Evolutionary conservation across 2,888 invertebrate species (phyloP).

Genomic region (Nemoura dubitans): DNA sequence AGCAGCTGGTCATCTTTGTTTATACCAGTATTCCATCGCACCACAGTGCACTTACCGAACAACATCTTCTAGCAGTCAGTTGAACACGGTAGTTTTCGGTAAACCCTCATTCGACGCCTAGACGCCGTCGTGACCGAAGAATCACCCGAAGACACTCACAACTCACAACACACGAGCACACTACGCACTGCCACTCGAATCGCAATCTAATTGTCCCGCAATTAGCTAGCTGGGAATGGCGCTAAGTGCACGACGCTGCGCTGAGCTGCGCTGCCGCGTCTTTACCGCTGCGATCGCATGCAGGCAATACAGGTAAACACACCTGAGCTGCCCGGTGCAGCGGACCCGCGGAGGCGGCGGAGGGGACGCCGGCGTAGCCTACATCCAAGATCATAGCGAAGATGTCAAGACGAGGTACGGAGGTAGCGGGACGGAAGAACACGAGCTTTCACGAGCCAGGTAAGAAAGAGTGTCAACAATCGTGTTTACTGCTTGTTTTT

Average conservation of each 20-base stretch:
- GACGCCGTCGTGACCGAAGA: background rate
- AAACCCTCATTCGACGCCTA: background rate
- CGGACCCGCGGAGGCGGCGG: background rate
- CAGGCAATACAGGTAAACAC: constrained; percentile 7
- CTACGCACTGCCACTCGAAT: background rate
- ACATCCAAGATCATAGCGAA: background rate
- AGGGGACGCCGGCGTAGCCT: background rate
- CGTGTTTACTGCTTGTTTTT: constrained; percentile 25
- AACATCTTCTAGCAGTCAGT: background rate
- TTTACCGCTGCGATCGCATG: background rate
- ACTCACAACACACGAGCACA: background rate
- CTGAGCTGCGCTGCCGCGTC: background rate
- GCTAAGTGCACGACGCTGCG: background rate
- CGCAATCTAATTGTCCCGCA: background rate
- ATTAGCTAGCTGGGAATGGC: background rate
- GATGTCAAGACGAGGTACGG: constrained; percentile 24
- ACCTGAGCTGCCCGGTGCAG: background rate
- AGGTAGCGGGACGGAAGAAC: constrained; percentile 19
- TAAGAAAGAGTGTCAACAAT: constrained; percentile 20
- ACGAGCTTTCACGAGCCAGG: constrained; percentile 30
- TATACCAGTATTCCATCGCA: background rate
- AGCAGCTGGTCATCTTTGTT: constrained; percentile 1
- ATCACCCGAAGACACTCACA: no score
- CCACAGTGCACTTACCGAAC: background rate
- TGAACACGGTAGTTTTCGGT: background rate